These are phyloP conservation scores for Eulemur coronatus DNA, from an alignment of 2,797 vertebrate genomes.

Conservation along the genomic window DNA sequence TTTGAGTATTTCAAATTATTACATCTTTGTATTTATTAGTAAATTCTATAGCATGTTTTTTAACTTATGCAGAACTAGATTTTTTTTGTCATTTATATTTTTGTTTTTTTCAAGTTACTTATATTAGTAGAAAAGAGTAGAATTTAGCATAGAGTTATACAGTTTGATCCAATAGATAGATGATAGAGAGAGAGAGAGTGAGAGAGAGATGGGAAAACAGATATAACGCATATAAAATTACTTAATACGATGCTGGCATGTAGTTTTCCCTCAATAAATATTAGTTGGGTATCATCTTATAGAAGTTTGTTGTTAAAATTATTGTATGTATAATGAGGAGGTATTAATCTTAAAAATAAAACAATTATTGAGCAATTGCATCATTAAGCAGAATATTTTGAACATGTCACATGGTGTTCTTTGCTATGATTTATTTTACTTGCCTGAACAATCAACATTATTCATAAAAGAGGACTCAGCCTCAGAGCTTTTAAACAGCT, in stretches of 20 bases:
- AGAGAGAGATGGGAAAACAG: background rate
- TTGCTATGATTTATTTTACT: background rate
- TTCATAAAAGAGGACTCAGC: conserved; percentile 14
- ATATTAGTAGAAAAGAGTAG: background rate
- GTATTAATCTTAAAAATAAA: conserved; percentile 18
- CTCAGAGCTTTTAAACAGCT: background rate
- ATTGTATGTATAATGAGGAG: background rate
- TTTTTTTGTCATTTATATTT: background rate
- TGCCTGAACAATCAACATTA: background rate
- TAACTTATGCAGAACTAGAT: background rate
- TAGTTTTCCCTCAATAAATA: background rate
- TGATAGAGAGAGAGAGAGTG: background rate
- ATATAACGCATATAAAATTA: background rate
- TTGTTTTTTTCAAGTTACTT: background rate
- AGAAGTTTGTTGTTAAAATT: background rate
- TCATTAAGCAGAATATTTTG: conserved; percentile 17
- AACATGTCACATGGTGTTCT: background rate
- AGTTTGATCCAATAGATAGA: background rate
- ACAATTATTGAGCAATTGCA: background rate
- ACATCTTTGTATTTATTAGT: background rate
- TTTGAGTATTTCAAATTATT: background rate
- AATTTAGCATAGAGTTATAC: background rate
- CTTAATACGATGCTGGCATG: background rate
- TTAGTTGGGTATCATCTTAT: background rate
- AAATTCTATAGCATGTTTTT: background rate